Base-by-base conservation (phyloP, 2,113 vertebrate genomes). In the Pholis gunnellus region DNA sequence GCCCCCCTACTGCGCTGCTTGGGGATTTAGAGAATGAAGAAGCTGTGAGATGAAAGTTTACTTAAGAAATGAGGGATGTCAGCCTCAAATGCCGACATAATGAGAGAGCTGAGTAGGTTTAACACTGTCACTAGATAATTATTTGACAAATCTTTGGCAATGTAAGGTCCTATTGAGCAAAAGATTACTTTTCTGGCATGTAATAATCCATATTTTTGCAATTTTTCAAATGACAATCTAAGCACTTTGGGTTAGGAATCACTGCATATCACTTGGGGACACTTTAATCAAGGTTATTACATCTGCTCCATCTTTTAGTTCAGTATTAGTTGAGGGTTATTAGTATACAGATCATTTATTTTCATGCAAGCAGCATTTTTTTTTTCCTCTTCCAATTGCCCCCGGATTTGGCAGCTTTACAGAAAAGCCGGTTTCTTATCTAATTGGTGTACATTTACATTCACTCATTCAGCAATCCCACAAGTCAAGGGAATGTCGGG, bases 401-500 rank as follows among this genome's bases (percentile, higher is more conserved):
- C 40, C 68, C 1, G 63, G 81, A 84, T 92, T 88, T 91, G 90
- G 92, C 88, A 92, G 89, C 86, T 88, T 89, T 88, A 79, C 82
- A 90, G 86, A 82, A 88, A 91, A 90, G 75, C 79, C 68, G 27
- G 66, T 87, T 80, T 92, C 84, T 85, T 88, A 81, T 92, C 86
- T 93, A 91, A 94, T 93, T 94, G 89, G 92, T 81, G 81, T 88
- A 86, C 82, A 81, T 92, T 92, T 91, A 87, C 90, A 90, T 91
- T 89, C 87, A 91, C 79, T 91, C 91, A 87, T 90, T 93, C 86
- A 84, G 86, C 80, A 85, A 67, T 89, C 83, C 90, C 84, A 85
- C 72, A 88, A 92, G 89, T 92, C 81, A 80, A 84, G 61, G 81
- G 78, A 76, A 90, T 90, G 88, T 92, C 87, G 77, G 88, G 77